Evolutionary conservation across 2,888 invertebrate genomes (phyloP).

Genomic region (Taphrorychus bicolor): DNA sequence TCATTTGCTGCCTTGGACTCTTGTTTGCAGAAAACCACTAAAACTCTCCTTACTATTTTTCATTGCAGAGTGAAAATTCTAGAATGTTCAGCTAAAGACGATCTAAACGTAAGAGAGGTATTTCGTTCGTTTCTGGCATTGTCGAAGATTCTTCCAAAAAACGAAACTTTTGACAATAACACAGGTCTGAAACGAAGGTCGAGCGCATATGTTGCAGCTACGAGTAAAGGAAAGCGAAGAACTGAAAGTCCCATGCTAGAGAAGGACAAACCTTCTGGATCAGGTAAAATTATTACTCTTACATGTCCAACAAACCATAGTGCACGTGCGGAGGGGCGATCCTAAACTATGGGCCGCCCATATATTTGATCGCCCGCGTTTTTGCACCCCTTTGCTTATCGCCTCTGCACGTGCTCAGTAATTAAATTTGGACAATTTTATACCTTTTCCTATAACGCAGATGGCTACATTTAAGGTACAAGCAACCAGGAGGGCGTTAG

Average conservation of each 20-base stretch:
- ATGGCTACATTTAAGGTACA: background rate
- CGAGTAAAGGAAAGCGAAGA: constrained; percentile 60
- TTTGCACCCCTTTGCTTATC: background rate
- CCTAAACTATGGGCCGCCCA: background rate
- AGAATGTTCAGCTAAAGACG: constrained; percentile 82
- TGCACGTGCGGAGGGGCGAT: background rate
- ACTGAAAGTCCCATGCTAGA: constrained; percentile 59
- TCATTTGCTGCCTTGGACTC: too few relatives aligned
- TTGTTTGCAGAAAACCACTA: too few relatives aligned
- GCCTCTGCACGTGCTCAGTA: background rate
- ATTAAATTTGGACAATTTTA: background rate
- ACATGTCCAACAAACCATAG: too few relatives aligned
- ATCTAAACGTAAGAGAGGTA: constrained; percentile 78
- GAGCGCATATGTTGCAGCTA: constrained; percentile 73
- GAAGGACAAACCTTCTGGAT: constrained; percentile 51
- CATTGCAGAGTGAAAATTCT: constrained; percentile 71
- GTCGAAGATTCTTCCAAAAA: constrained; percentile 69
- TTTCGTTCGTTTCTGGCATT: constrained; percentile 81
- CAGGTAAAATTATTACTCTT: constrained; percentile 33
- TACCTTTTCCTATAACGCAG: background rate
- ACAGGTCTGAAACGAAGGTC: constrained; percentile 74
- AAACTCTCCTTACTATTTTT: too few relatives aligned
- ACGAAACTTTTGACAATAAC: constrained; percentile 61
- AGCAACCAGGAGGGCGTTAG: background rate
- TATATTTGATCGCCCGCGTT: too few relatives aligned